phyloP scores from a whole-genome alignment of 2,113 vertebrate genomes.

The Caloenas nicobarica region DNA sequence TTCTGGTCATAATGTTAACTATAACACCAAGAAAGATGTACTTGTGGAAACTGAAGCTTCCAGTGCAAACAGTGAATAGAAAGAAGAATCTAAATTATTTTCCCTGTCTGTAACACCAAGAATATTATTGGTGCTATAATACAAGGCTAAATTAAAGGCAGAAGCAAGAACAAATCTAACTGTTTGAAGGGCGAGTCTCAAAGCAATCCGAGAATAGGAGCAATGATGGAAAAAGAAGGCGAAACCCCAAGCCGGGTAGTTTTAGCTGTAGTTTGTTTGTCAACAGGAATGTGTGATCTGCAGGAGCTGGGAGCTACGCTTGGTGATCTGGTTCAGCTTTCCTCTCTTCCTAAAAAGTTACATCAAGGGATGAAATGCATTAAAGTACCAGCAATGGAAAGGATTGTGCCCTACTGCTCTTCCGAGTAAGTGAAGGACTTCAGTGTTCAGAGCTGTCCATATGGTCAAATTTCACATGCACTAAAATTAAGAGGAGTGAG shows the following conservation, averaged over 20 bases:
- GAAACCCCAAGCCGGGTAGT: background rate
- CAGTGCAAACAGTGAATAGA: background rate
- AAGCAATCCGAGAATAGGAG: background rate
- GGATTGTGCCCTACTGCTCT: background rate
- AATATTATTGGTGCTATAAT: background rate
- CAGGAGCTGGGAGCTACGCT: background rate
- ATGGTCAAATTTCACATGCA: conserved; percentile 26
- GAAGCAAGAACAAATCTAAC: background rate
- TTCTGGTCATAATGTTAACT: background rate
- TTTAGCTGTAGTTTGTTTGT: background rate
- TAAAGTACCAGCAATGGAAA: background rate
- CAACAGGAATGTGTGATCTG: background rate
- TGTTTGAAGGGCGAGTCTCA: background rate
- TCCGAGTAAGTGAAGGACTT: background rate
- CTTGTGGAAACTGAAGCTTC: background rate
- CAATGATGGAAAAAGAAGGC: background rate
- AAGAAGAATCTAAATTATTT: background rate
- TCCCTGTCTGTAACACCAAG: background rate
- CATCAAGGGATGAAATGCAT: background rate
- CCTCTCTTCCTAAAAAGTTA: background rate
- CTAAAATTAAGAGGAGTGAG: conserved; percentile 37
- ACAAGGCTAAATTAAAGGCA: background rate
- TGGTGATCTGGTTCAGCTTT: background rate
- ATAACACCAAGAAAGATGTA: background rate
- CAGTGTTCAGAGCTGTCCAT: conserved; percentile 7